Base-by-base conservation (phyloP, 2,888 invertebrate species). In the Blera fallax region DNA sequence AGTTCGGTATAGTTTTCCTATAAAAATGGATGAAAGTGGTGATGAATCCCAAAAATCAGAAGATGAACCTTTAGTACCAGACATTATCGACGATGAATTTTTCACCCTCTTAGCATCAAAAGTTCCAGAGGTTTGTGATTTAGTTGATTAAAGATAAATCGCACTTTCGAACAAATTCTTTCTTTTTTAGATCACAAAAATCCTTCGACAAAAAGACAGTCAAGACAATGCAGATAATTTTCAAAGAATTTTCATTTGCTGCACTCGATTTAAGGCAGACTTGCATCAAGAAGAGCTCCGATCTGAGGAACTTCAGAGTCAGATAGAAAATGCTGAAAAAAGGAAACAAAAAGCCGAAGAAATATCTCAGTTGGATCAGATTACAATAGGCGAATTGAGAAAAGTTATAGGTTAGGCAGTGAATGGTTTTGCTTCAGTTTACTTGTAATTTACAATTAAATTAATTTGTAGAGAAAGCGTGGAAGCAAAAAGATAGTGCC, bases 401-500 rank as follows among this genome's bases (percentile, higher is more conserved):
- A 88, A 88, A 7, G 91, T 91, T 29, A 92, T 92, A 77, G 92
- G 92, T 91, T 43, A 0, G 58, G 60, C 7, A 16, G 6, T 32
- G 5, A 0, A 10, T 2, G 0, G 1, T 0, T 7, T 11, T 27
- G n/a, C 0, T 10, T 27, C 1, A 14, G 4, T 5, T 52, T 14
- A 21, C 7, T n/a, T 11, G 1, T 29, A 16, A 16, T 32, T 14
- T 0, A 29, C 37, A 14, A 56, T 64, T 18, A 7, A n/a, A 5
- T 4, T 6, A 21, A 52, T 65, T 54, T 52, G 3, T 8, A 92
- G 92, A 92, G 88, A 89, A 90, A 8, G 91, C 92, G 21, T 92
- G 92, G 92, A 91, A 89, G 64, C 91, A 92, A 83, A 90, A 90
- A 72, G 92, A 92, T 87, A 91, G 91, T 6, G 92, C 92, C 0